phyloP scores from a whole-genome alignment of 2,113 vertebrate genomes.

The Stercorarius parasiticus region DNA sequence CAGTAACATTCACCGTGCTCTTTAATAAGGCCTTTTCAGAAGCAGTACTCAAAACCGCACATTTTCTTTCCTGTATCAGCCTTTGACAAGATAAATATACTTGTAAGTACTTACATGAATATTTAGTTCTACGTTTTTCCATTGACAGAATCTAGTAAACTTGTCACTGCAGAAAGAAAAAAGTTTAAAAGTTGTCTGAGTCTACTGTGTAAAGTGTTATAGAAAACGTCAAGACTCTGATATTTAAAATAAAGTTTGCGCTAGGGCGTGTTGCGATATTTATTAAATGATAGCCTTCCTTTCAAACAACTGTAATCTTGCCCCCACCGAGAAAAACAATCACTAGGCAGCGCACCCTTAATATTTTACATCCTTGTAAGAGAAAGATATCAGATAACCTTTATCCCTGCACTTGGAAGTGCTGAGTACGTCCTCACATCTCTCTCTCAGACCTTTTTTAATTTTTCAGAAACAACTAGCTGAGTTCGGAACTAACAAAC shows the following conservation, averaged over 20 bases:
- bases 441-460: neutral
- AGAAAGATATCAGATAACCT: neutral
- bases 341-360: neutral
- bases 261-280: neutral
- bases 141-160: conserved; percentile 97
- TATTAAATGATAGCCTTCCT: neutral
- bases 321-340: neutral
- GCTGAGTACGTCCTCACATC: neutral
- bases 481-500: neutral
- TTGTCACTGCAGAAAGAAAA: conserved; percentile 83
- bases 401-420: neutral
- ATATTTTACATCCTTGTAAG: neutral
- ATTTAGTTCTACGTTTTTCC: conserved; percentile 99
- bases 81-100: conserved; percentile 41
- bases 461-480: neutral
- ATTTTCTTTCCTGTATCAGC: neutral
- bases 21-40: neutral
- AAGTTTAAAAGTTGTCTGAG: conserved; percentile 28
- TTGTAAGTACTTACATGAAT: conserved; percentile 89
- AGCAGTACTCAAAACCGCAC: neutral
- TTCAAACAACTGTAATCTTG: neutral
- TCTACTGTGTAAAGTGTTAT: neutral
- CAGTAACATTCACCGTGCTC: neutral
- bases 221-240: neutral
- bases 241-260: neutral